Percentiles rank a stretch among this genome's conserved stretches.
phyloP scores from a whole-genome alignment of 2,113 vertebrate species.

The Carettochelys insculpta region DNA sequence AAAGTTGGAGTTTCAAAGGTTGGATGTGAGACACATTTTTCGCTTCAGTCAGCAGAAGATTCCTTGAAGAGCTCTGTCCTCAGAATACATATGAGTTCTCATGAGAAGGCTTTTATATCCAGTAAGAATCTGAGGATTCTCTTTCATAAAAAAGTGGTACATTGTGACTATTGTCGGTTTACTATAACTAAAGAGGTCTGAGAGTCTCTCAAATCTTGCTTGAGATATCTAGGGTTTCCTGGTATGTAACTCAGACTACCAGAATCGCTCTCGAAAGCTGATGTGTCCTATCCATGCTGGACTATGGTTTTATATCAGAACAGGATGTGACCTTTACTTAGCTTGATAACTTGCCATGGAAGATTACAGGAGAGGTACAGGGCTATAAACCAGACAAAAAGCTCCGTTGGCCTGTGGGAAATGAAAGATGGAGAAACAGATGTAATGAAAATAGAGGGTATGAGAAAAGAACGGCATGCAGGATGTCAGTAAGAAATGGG shows the following conservation, averaged over 20 bases:
- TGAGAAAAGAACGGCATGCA: not conserved
- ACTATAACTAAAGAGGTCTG: not conserved
- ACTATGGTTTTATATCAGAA: slow-evolving; percentile 13
- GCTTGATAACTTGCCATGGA: not conserved
- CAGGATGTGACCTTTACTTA: not conserved
- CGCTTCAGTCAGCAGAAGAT: not conserved
- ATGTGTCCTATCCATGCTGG: not conserved
- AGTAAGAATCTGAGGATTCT: not conserved
- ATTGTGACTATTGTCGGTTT: not conserved
- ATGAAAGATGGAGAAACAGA: not conserved
- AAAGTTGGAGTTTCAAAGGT: not conserved
- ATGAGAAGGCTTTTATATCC: not conserved
- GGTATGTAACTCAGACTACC: not conserved
- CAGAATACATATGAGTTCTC: not conserved
- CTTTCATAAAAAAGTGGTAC: not conserved
- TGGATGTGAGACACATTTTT: not conserved
- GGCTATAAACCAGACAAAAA: not conserved
- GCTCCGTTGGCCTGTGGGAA: not conserved
- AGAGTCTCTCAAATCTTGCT: not conserved
- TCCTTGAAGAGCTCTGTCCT: not conserved
- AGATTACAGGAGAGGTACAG: not conserved
- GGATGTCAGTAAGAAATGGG: not conserved
- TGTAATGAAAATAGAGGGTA: not conserved
- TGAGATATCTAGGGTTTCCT: not conserved
- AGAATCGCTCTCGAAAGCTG: not conserved